Evolutionary conservation across 2,113 vertebrate species (phyloP), one percentile per base, ranked within the genome.

Genomic region (Dascyllus trimaculatus): DNA sequence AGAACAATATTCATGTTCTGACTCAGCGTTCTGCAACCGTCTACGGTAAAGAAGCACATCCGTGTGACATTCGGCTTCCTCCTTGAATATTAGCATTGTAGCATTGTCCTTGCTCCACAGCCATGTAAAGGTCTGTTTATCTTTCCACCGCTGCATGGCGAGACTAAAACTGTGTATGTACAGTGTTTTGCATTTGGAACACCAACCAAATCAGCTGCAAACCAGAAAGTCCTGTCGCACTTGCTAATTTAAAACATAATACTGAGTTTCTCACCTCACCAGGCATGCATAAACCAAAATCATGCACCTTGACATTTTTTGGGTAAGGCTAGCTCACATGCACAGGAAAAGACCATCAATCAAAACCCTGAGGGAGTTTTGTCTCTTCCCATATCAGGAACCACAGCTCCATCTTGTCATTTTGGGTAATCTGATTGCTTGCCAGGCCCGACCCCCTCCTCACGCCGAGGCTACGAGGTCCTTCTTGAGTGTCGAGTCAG

Each of bases 291-390:
- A n/a, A 71, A 63, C n/a, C 72, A 75, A 22, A 78, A 64, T 14
- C 7, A 1, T 40, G 15, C 56, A 43, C 5, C 1, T 32, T 61
- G 1, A 21, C 40, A 29, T 63, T 82, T 81, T 62, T 56, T 13
- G 4, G 14, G 2, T 21, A 19, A 51, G 2, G 7, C 46, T 45
- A 15, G n/a, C 60, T 57, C 19, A 82, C 25, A 65, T 10, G 24
- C 62, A 83, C 53, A 85, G 64, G 60, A 83, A 91, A 88, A 73
- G 46, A 53, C 62, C 70, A 72, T 82, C 75, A 73, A 75, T 90
- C 78, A 81, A 54, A 71, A 45, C 40, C 64, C 18, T 11, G 3
- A 0, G 65, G 59, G 66, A 54, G 15, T 76, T 75, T 43, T 51
- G 32, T 81, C 59, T 72, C 80, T 46, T 72, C 24, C 70, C 61